phyloP scores from a whole-genome alignment of 2,888 invertebrate species.

The Euphydryas editha region DNA sequence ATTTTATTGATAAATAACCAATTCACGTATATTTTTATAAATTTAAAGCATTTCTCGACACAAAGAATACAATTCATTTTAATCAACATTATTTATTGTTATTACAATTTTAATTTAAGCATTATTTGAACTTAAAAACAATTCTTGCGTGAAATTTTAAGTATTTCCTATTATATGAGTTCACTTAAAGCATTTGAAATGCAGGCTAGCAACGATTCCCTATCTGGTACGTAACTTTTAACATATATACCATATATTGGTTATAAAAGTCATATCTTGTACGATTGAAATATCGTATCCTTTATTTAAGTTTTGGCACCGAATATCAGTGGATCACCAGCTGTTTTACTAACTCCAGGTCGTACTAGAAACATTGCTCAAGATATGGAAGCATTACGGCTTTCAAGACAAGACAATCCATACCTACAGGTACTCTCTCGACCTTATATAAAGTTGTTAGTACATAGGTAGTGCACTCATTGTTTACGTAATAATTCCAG shows the following conservation, averaged over 20 bases:
- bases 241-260: not conserved
- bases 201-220: slow-evolving; percentile 74
- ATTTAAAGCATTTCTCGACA: not conserved
- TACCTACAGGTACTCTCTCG: slow-evolving; percentile 86
- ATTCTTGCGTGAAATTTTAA: slow-evolving; percentile 34
- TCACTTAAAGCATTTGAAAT: slow-evolving; percentile 52
- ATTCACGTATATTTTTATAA: not conserved
- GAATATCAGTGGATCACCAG: slow-evolving; percentile 74
- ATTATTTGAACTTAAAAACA: not conserved
- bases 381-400: slow-evolving; percentile 92
- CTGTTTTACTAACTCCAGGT: slow-evolving; percentile 88
- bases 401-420: slow-evolving; percentile 93
- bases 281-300: slow-evolving; percentile 18
- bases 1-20: no score
- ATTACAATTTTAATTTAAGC: slow-evolving; percentile 17
- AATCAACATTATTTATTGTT: slow-evolving; percentile 20
- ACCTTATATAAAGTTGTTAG: slow-evolving; percentile 26
- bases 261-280: not conserved
- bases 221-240: slow-evolving; percentile 61
- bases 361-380: slow-evolving; percentile 90
- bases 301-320: slow-evolving; percentile 62
- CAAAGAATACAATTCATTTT: not conserved
- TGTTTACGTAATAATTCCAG: slow-evolving; percentile 64
- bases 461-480: slow-evolving; percentile 23
- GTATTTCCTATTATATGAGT: slow-evolving; percentile 28